phyloP scores from a whole-genome alignment of 2,888 invertebrate genomes.

The Thumatha senex region DNA sequence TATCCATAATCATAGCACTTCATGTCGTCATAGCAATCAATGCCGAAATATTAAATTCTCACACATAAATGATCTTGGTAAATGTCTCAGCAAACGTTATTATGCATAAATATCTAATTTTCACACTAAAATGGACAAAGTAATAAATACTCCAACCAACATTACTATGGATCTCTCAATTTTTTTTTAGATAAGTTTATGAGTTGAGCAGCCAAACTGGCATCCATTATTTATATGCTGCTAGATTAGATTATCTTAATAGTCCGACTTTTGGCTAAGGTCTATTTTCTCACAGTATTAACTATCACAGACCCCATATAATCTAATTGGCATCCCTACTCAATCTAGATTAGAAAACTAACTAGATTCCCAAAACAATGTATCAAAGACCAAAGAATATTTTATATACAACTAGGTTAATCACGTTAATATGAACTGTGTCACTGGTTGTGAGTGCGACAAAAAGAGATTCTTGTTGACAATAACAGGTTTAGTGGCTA shows the following conservation, averaged over 20 bases:
- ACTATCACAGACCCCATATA: background rate
- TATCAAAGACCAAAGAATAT: constrained; percentile 3
- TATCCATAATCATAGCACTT: too few relatives aligned
- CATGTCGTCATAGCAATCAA: too few relatives aligned
- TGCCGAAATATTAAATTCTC: too few relatives aligned
- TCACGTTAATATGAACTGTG: constrained; percentile 22
- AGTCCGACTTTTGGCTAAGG: background rate
- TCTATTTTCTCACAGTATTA: background rate
- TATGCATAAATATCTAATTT: too few relatives aligned
- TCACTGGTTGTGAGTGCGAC: constrained; percentile 26
- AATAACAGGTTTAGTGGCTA: constrained; percentile 23
- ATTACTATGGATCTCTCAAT: too few relatives aligned
- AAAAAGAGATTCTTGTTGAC: constrained; percentile 32
- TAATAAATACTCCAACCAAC: too few relatives aligned
- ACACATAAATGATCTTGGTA: too few relatives aligned
- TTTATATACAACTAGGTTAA: constrained; percentile 10
- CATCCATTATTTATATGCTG: too few relatives aligned
- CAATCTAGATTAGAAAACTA: constrained; percentile 5
- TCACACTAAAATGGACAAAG: too few relatives aligned
- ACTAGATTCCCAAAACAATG: constrained; percentile 5
- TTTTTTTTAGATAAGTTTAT: too few relatives aligned
- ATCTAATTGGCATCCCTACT: background rate
- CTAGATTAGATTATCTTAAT: too few relatives aligned
- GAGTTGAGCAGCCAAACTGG: background rate
- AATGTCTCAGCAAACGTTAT: too few relatives aligned